Base-by-base conservation (phyloP, 37 sponge, comb jelly and placozoan genomes). In the Axinella damicornis region DNA sequence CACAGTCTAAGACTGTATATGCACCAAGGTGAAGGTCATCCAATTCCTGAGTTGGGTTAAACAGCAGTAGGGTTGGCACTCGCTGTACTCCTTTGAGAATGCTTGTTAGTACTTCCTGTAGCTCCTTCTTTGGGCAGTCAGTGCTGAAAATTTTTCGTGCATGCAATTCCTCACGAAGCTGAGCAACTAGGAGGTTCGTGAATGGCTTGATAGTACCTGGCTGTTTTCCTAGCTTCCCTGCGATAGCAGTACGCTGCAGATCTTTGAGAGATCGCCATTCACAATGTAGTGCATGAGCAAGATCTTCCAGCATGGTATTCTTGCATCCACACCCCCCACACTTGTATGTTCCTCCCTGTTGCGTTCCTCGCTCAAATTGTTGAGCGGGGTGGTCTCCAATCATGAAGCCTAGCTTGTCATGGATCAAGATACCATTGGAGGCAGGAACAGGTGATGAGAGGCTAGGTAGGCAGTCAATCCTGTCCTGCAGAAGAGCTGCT, bases 311-410 rank as follows among this genome's bases (percentile, higher is more conserved):
- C 39, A 32, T 66, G 13, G 24, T 21, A 12, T 16, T 32, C 11
- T 31, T 75, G 34, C 17, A 25, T n/a, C 53, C 77, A 77, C 85
- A 77, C 16, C 66, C 46, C 46, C 46, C 56, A 67, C 85, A 85
- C 25, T 64, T 41, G 76, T 38, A 85, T 2, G 41, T 76, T 53
- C 85, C 85, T 18, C 85, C 85, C 34, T 55, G 57, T 68, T 85
- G 77, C 9, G 78, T 76, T 20, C 85, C 46, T 46, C 46, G 46
- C 9, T 46, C 46, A 46, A 46, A 46, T 9, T 46, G 46, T 9
- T 46, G 46, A n/a, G 85, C 85, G 14, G 74, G 74, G 57, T 84
- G 67, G 69, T 84, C 85, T 19, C 85, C 85, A 63, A 76, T 36
- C 65, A 84, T 76, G 33, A 84, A 84, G 28, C 57, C 20, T 22